Base-by-base conservation (phyloP, 2,797 vertebrate genomes). In the Momotus momota region DNA sequence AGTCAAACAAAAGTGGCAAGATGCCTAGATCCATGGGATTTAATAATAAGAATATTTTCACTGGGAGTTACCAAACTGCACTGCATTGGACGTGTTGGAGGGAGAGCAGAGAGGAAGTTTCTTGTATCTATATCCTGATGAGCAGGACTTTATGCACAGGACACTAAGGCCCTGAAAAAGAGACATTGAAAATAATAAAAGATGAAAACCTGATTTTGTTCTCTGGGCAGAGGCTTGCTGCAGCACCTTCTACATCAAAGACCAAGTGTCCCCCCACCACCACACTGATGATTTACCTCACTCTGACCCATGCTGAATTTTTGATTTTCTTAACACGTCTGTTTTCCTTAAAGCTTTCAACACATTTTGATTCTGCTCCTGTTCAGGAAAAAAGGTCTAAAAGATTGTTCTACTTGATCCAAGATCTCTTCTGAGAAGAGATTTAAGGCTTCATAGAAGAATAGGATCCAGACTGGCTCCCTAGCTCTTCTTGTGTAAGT, bases 51-150 rank as follows among this genome's bases (percentile, higher is more conserved):
- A 81, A 23, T 45, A 25, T 60, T 23, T 74, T 75, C 49, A n/a
- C 10, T 2, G 2, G n/a, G 14, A 78, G n/a, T 41, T 72, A 40
- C 54, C 22, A 54, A 61, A 69, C 16, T 72, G 43, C n/a, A 27
- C 14, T 60, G 58, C 33, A 10, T 0, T 48, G 55, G 29, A 55
- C 26, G 22, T 52, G 23, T 4, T 73, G 35, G 31, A 45, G n/a
- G 3, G 3, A 81, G 23, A 96, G 26, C 48, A 20, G 19, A 38
- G 52, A 65, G 40, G 51, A 31, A 7, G 14, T 70, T 74, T 86
- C 31, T 41, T 0, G 0, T 54, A 18, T 12, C 3, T 4, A 8
- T 69, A 43, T 35, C n/a, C 49, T 57, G 33, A 23, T 17, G 8
- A 46, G 5, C 26, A 27, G 43, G 61, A 65, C 19, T n/a, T 61